Base-by-base conservation (phyloP, 2,797 vertebrate species). In the Periparus ater region DNA sequence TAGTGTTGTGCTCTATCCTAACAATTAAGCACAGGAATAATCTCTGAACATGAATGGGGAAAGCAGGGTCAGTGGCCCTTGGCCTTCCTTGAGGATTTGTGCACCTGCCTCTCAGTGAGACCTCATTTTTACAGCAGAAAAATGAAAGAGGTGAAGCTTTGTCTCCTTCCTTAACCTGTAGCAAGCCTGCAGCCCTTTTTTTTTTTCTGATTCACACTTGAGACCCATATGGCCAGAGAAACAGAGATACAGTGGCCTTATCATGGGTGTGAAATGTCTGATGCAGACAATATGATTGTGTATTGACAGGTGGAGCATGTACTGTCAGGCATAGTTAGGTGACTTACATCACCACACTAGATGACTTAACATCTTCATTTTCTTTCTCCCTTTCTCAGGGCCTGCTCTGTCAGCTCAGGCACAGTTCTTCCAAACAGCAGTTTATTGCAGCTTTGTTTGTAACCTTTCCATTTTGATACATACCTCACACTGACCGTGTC, bases 401-500 rank as follows among this genome's bases (percentile, higher is more conserved):
- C 21, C 34, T 66, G 54, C 13, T 57, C 29, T 84, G 54, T 42
- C 67, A 91, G 79, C 60, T 45, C 13, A 27, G 32, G 17, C 26
- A 55, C 5, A 4, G 6, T 23, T 63, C 50, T 77, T 81, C 54
- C 62, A 58, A 60, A 36, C 0, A 26, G 14, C 55, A 55, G 36
- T 7, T 67, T n/a, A 81, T 15, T 40, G 42, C 57, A 84, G 40
- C 22, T 78, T 26, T 6, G 5, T 42, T 60, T 78, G 19, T 60
- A 58, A 71, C 50, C 44, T 29, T 74, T 74, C 48, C 23, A 30
- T 63, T 77, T 71, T 55, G 27, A 71, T 22, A 70, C 0, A 3
- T 0, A 3, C 48, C 32, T 87, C 54, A 36, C 4, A 3, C 38
- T 63, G 48, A 65, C 48, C 1, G 0, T 42, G 76, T 38, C 21